Evolutionary conservation across 2,888 invertebrate genomes (phyloP).

Genomic region (Julus scanicus): DNA sequence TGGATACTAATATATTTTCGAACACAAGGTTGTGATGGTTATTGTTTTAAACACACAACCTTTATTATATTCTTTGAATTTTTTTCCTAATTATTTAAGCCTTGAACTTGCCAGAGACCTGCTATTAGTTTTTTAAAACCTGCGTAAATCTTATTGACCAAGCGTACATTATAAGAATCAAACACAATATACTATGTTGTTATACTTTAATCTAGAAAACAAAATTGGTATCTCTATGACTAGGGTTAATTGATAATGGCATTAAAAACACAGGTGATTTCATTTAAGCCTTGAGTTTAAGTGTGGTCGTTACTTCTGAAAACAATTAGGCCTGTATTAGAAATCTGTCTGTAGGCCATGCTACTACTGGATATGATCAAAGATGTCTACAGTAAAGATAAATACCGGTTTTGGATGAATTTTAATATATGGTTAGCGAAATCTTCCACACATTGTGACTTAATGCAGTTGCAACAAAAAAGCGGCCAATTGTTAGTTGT

Average conservation of each 20-base stretch:
- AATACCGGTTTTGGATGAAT: background rate
- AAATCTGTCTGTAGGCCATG: background rate
- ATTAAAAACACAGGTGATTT: conserved; percentile 15
- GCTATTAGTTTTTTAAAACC: background rate
- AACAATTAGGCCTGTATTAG: conserved; percentile 17
- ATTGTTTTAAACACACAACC: background rate
- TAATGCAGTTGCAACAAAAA: conserved; percentile 2
- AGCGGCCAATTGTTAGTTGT: background rate
- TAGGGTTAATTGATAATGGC: background rate
- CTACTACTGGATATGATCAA: conserved; percentile 5
- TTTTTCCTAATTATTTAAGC: conserved; percentile 4
- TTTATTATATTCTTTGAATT: conserved; percentile 2
- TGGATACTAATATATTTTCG: background rate
- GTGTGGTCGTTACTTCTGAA: conserved; percentile 6
- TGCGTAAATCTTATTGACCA: background rate
- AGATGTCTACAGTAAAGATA: background rate
- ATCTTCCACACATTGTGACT: background rate
- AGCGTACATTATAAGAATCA: background rate
- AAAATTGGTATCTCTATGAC: background rate
- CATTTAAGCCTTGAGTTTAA: background rate
- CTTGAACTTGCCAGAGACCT: conserved; percentile 38
- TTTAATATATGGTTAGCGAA: background rate
- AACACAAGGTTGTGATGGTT: conserved; percentile 45
- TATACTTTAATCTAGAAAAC: background rate
- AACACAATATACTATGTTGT: conserved; percentile 5